Evolutionary conservation across 2,797 vertebrate genomes (phyloP).

Genomic region (Cuculus canorus): DNA sequence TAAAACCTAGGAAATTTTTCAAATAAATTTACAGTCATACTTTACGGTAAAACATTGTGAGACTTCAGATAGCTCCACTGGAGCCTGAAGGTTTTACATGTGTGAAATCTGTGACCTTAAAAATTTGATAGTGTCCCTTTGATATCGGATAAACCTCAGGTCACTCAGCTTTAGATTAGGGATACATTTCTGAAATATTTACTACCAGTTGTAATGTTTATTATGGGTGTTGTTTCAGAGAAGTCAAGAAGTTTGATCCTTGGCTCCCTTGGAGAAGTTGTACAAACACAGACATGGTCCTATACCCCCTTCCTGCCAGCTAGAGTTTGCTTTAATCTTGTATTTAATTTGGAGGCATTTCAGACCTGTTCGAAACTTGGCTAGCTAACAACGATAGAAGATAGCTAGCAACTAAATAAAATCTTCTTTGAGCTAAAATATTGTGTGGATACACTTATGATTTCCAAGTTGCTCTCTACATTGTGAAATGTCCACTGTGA

Average conservation of each 20-base stretch:
- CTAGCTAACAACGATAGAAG: not conserved
- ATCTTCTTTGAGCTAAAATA: not conserved
- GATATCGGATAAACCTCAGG: slow-evolving; percentile 51
- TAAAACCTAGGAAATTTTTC: not conserved
- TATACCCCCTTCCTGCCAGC: not conserved
- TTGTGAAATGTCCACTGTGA: no score
- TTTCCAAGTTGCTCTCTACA: not conserved
- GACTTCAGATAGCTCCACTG: not conserved
- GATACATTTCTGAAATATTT: slow-evolving; percentile 57
- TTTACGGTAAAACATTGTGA: not conserved
- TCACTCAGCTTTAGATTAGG: slow-evolving; percentile 36
- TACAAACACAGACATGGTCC: slow-evolving; percentile 15
- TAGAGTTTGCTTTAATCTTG: not conserved
- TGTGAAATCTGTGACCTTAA: slow-evolving; percentile 42
- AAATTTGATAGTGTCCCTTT: slow-evolving; percentile 43
- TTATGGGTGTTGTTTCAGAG: slow-evolving; percentile 34
- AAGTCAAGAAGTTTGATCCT: slow-evolving; percentile 60
- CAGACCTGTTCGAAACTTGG: not conserved
- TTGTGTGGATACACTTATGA: not conserved
- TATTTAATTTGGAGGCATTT: not conserved
- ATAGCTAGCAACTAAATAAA: not conserved
- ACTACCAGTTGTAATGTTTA: slow-evolving; percentile 49
- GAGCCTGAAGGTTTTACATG: slow-evolving; percentile 4
- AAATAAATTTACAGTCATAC: not conserved
- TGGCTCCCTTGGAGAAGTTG: slow-evolving; percentile 9